Conservation (phyloP, 2,888 invertebrate genomes). For the Caenorhabditis imperialis region DNA sequence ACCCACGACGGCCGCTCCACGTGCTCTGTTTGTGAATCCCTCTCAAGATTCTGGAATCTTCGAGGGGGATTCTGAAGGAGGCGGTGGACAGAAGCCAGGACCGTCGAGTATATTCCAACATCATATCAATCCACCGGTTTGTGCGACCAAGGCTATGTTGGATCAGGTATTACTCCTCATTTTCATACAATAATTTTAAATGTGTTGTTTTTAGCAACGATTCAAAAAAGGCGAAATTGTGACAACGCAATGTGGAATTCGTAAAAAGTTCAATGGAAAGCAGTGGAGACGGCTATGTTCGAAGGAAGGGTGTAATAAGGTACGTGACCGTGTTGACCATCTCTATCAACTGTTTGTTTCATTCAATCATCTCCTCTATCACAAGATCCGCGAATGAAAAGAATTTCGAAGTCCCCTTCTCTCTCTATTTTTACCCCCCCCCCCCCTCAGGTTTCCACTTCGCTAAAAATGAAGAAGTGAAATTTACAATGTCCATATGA, state of each 20-base stretch:
- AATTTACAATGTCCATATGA: too few relatives aligned
- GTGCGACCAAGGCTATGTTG: constrained; percentile 45
- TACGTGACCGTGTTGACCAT: constrained; percentile 21
- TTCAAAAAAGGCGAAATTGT: constrained; percentile 86
- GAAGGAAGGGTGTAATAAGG: constrained; percentile 84
- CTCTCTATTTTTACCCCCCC: too few relatives aligned
- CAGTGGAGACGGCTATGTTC: constrained; percentile 98
- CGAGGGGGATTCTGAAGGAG: constrained; percentile 31
- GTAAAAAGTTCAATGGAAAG: constrained; percentile 99
- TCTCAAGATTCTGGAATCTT: constrained; percentile 48
- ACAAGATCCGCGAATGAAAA: constrained; percentile 46
- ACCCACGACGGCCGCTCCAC: constrained; percentile 18
- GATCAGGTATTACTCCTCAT: constrained; percentile 37
- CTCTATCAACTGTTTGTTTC: not conserved
- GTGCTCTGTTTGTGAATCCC: constrained; percentile 40
- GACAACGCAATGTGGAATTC: constrained; percentile 91
- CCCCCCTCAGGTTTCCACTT: too few relatives aligned
- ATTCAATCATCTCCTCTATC: constrained; percentile 19
- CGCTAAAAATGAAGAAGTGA: constrained; percentile 15
- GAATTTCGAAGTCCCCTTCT: constrained; percentile 38
- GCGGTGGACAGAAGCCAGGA: not conserved
- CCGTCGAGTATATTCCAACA: constrained; percentile 1
- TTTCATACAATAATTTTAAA: not conserved
- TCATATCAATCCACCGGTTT: constrained; percentile 27
- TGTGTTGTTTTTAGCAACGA: constrained; percentile 43